Percentiles rank a stretch among this genome's conserved stretches.
These are phyloP conservation scores for Echiichthys vipera DNA, from an alignment of 2,797 vertebrate genomes.

Conservation along the genomic window DNA sequence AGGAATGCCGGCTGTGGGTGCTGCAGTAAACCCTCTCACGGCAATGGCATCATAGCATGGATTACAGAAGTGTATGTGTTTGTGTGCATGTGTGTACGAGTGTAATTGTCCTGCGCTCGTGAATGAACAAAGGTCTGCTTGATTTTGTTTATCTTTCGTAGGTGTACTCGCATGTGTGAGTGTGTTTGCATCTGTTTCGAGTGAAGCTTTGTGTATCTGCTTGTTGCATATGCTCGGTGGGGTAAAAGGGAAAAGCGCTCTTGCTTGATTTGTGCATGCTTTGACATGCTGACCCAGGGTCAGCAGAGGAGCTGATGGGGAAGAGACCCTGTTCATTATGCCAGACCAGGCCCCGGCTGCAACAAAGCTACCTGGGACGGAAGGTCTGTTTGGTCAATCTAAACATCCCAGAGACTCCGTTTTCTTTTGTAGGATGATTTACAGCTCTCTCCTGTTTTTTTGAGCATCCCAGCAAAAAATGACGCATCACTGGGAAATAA, in stretches of 20 bases:
- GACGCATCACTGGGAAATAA: conserved; percentile 70
- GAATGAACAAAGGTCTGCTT: conserved; percentile 53
- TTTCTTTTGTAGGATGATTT: conserved; percentile 66
- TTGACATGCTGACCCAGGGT: conserved; percentile 78
- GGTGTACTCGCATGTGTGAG: conserved; percentile 43
- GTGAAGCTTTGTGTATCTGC: conserved; percentile 63
- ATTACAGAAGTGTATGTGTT: conserved; percentile 42
- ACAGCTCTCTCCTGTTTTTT: conserved; percentile 35
- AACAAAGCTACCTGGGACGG: conserved; percentile 59
- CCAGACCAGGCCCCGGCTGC: conserved; percentile 47
- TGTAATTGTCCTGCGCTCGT: conserved; percentile 32
- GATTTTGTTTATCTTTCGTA: conserved; percentile 67
- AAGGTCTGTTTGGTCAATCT: conserved; percentile 59
- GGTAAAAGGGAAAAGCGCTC: conserved; percentile 27
- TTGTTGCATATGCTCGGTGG: conserved; percentile 36
- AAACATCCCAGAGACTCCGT: conserved; percentile 53
- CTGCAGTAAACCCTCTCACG: conserved; percentile 74
- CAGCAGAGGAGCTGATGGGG: conserved; percentile 66
- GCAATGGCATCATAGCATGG: conserved; percentile 66
- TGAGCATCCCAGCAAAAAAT: conserved; percentile 66
- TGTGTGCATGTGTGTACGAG: conserved; percentile 20
- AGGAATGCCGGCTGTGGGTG: conserved; percentile 72
- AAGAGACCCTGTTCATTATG: conserved; percentile 66
- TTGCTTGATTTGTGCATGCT: conserved; percentile 78
- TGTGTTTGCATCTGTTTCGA: conserved; percentile 69